These are phyloP conservation scores for Acridotheres tristis DNA, from an alignment of 2,797 vertebrate genomes.

Conservation along the genomic window DNA sequence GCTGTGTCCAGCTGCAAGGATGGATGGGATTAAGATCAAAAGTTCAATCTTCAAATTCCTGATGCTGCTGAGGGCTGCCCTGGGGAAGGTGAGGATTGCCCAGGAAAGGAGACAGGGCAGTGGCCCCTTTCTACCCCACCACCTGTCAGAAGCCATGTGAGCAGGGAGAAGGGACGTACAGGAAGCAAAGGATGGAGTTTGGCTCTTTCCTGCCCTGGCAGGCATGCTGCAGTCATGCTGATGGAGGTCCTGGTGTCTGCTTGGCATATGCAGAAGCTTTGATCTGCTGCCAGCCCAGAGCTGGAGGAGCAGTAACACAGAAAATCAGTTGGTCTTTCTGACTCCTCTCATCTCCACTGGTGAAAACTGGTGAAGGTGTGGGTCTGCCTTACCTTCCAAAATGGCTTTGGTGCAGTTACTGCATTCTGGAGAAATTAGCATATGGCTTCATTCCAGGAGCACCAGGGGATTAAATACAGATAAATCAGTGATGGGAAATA, in stretches of 20 bases:
- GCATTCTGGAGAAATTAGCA: neutral
- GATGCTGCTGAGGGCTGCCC: neutral
- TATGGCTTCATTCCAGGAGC: neutral
- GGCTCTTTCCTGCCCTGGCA: neutral
- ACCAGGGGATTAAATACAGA: neutral
- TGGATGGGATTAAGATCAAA: neutral
- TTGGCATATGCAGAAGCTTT: neutral
- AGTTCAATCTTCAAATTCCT: neutral
- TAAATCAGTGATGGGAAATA: neutral
- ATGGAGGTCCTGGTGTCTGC: neutral
- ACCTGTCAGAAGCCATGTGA: neutral
- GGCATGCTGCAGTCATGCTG: neutral
- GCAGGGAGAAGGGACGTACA: neutral
- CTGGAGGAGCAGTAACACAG: neutral
- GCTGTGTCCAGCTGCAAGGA: neutral
- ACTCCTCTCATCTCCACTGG: neutral
- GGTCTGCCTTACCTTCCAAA: neutral
- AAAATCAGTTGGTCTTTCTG: neutral
- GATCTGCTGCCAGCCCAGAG: neutral
- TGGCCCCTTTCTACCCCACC: neutral
- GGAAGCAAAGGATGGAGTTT: neutral
- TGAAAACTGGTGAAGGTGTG: neutral
- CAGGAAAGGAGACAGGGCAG: neutral
- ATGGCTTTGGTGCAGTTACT: neutral
- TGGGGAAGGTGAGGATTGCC: neutral